phyloP scores from a whole-genome alignment of 2,888 invertebrate species.

The Reticulitermes lucifugus region DNA sequence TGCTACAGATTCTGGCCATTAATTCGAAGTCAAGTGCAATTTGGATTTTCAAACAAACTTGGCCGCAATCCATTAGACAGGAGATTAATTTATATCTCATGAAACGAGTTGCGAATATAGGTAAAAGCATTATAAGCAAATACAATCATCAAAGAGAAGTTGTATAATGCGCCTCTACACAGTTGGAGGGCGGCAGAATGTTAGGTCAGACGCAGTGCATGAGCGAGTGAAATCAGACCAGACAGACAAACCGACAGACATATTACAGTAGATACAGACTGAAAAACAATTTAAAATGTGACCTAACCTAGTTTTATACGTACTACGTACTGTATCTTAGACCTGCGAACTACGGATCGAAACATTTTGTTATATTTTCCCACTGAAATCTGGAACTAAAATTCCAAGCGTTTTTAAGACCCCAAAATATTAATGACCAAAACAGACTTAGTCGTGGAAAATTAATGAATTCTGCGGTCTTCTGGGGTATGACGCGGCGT shows the following conservation, averaged over 20 bases:
- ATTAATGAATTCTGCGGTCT: too few species aligned
- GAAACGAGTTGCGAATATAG: conserved; percentile 8
- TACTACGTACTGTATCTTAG: too few species aligned
- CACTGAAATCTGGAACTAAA: too few species aligned
- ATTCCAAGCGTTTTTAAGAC: too few species aligned
- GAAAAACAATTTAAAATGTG: too few species aligned
- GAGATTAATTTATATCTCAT: conserved; percentile 20
- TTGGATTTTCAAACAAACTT: conserved; percentile 19
- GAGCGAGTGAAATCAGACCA: not conserved
- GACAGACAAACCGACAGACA: not conserved
- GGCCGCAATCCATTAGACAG: conserved; percentile 11
- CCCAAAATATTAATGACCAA: too few species aligned
- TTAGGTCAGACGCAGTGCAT: not conserved
- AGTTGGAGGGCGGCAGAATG: not conserved
- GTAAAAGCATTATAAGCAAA: conserved; percentile 12
- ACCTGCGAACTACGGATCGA: too few species aligned
- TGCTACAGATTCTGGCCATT: not conserved
- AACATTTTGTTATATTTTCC: too few species aligned
- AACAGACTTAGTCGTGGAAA: too few species aligned
- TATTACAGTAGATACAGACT: too few species aligned
- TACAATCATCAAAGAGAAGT: conserved; percentile 24
- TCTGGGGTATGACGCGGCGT: too few species aligned
- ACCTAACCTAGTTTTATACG: too few species aligned
- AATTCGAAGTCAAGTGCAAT: conserved; percentile 18
- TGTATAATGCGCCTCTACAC: conserved; percentile 9